Percentiles rank a stretch among this genome's conserved stretches.
Evolutionary conservation across 2,888 invertebrate genomes (phyloP).

Genomic region (Pimpla rufipes): DNA sequence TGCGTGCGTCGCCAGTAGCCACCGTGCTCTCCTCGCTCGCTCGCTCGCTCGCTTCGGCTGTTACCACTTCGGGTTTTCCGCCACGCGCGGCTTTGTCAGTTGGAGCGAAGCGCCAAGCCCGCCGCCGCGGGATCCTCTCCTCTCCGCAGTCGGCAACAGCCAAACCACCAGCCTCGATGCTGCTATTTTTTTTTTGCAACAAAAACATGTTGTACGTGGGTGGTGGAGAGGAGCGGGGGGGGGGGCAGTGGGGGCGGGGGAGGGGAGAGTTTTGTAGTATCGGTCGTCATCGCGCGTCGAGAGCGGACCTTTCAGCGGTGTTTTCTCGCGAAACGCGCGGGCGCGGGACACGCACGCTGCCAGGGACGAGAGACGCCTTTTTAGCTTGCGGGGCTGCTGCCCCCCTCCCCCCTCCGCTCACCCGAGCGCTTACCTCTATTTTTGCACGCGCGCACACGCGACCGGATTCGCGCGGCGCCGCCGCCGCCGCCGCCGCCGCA

Average conservation of each 20-base stretch:
- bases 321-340: constrained; percentile 57
- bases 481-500: constrained; percentile 70
- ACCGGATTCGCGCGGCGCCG: constrained; percentile 72
- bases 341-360: constrained; percentile 43
- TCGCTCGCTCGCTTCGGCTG: constrained; percentile 2
- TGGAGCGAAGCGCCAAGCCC: neutral
- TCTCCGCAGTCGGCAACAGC: neutral
- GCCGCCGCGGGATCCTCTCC: neutral
- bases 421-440: constrained; percentile 67
- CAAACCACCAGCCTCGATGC: neutral
- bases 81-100: constrained; percentile 1
- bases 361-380: constrained; percentile 57
- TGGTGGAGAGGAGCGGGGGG: neutral
- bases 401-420: constrained; percentile 17
- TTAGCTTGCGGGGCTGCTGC: constrained; percentile 42
- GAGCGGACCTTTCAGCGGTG: constrained; percentile 5
- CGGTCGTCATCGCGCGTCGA: constrained; percentile 2
- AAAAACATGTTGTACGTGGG: constrained; percentile 1
- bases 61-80: constrained; percentile 7
- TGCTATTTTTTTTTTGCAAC: neutral
- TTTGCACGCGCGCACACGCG: constrained; percentile 74
- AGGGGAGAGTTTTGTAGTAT: neutral
- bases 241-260: neutral
- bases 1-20: constrained; percentile 52
- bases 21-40: neutral